These are phyloP conservation scores for Carlito syrichta DNA, from an alignment of 2,113 vertebrate genomes.

Conservation along the genomic window DNA sequence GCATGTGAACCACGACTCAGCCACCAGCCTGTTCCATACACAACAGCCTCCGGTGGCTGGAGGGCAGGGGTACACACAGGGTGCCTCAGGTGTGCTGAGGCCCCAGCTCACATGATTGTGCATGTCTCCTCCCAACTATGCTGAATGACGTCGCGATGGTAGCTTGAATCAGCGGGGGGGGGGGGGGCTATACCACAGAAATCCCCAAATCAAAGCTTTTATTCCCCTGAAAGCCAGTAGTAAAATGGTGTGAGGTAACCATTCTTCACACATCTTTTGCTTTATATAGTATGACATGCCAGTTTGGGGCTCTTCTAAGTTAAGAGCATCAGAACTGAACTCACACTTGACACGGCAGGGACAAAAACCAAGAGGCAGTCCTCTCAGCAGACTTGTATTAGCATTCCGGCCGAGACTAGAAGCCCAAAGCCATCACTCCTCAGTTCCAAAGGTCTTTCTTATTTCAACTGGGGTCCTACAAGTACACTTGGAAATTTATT, in stretches of 20 bases:
- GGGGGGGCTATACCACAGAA: background rate
- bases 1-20: background rate
- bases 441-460: background rate
- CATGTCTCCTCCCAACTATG: background rate
- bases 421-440: background rate
- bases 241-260: background rate
- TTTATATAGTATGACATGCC: background rate
- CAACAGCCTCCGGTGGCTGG: background rate
- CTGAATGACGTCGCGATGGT: background rate
- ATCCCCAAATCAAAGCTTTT: background rate
- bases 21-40: background rate
- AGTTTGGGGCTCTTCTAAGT: background rate
- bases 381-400: background rate
- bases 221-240: background rate
- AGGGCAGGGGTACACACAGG: background rate
- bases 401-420: background rate
- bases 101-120: background rate
- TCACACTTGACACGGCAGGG: background rate
- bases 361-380: background rate
- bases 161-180: background rate
- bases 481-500: background rate
- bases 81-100: background rate
- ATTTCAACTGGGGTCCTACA: slow-evolving; percentile 5
- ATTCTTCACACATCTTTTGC: background rate
- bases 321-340: background rate